Base-by-base conservation (phyloP, 2,797 vertebrate species). In the Girardinus metallicus region DNA sequence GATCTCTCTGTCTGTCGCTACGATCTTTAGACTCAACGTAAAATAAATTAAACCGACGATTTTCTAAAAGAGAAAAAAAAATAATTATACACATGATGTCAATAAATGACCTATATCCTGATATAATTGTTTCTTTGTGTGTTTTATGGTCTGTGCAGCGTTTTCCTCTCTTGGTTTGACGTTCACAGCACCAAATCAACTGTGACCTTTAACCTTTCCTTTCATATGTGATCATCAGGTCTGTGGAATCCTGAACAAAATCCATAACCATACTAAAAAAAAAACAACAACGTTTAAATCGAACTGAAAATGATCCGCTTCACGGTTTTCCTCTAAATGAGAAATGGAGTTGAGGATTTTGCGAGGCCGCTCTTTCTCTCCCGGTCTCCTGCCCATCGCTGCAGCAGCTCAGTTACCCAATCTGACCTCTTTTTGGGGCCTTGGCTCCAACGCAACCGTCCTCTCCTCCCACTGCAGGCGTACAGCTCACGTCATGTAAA, bases 401-500 rank as follows among this genome's bases (percentile, higher is more conserved):
- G 11, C 43, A 31, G 74, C 72, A 64, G 76, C 81, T 84, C 86
- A 11, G 64, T 81, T 82, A 72, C 81, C 75, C 64, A 71, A 39
- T 9, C 62, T 36, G 66, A 80, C 34, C 87, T 55, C 84, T 90
- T 88, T 92, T 88, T 90, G 92, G 79, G 93, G 90, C 90, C 86
- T 83, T 8, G 77, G 83, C 64, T 68, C 36, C 8, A 26, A 18
- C 21, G 23, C 64, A 66, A 3, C 91, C 93, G 86, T 88, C 93
- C 83, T 77, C 78, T 83, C 60, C 81, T 87, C 84, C 84, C 83
- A 84, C 85, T 80, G 84, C 86, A 78, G 85, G 76, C 84, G 84
- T 74, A 78, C 84, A 86, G 85, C 84, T 88, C 78, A 79, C 90
- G 89, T 93, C 93, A 92, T 84, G 91, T 73, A 68, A 80, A 86